Evolutionary conservation across 1,140 invertebrate species (phyloP).

Genomic region (Caenorhabditis tropicalis): DNA sequence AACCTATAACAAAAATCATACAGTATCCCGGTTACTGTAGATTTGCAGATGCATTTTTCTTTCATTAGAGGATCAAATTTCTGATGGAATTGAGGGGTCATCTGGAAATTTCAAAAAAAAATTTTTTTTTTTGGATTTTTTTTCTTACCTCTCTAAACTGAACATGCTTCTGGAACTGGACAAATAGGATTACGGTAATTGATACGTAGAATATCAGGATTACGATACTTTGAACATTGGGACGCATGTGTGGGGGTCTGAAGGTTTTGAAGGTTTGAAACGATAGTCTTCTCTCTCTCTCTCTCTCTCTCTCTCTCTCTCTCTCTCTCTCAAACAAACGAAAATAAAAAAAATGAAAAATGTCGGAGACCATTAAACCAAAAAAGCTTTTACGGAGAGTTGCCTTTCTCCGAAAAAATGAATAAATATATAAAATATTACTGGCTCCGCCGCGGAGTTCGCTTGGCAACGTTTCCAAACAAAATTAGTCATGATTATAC

Average conservation of each 20-base stretch:
- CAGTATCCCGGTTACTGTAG: neutral
- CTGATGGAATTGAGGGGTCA: neutral
- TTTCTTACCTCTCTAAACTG: neutral
- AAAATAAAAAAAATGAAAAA: no score
- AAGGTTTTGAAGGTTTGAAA: neutral
- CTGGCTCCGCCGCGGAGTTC: no score
- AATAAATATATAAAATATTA: no score
- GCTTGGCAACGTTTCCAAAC: no score
- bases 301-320: no score
- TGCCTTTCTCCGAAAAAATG: no score
- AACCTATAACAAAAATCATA: slow-evolving; percentile 27
- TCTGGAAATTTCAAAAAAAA: neutral
- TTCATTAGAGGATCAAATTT: neutral
- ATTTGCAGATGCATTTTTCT: neutral
- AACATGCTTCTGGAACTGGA: neutral
- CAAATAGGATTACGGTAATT: neutral
- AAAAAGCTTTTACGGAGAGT: no score
- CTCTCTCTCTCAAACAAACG: no score
- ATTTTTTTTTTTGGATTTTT: no score
- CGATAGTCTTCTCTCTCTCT: no score
- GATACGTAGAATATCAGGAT: neutral
- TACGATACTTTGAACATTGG: neutral
- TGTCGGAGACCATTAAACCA: no score
- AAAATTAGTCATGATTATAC: no score
- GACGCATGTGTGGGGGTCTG: neutral